Evolutionary conservation across 2,888 invertebrate species (phyloP), one percentile per base, ranked within the genome.

Genomic region (Sinohyriopsis cumingii): DNA sequence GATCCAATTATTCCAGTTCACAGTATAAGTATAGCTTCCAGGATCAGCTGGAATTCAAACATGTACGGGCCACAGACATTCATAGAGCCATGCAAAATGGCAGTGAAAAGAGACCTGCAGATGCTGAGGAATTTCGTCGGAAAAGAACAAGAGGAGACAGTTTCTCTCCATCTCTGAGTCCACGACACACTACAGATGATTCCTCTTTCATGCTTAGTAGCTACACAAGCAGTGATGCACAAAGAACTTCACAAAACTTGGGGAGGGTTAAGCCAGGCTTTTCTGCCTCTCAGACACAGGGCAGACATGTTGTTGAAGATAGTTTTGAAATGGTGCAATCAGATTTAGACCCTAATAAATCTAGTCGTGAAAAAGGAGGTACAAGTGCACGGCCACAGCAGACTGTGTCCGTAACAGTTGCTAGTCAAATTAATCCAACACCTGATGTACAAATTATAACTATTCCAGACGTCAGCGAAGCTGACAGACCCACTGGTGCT

Each of bases 21-120:
- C 65, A 67, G 24, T 68, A 70, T 54, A 76, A 74, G 59, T 78
- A 66, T 62, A 59, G 65, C 19, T 74, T 73, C 19, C 55, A 66
- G 15, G 78, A 78, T 57, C 61, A 67, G 65, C 59, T 73, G 20
- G 78, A 76, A 63, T 76, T 78, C 59, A 68, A 67, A 54, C 78
- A 78, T 67, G 72, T 78, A 3, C 57, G 72, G 53, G 59, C 76
- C 22, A 74, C 78, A 28, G 73, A 66, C 20, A 63, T 78, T 53
- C 72, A 75, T 22, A 71, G 72, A 25, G 72, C 75, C 18, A 63
- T 74, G n/a, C 68, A 71, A 53, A 73, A 75, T 66, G 57, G 62
- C 71, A 53, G 59, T 72, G 70, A 70, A 67, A 72, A 67, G 71
- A 55, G 72, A 64, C 25, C 67, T 65, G 55, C 67, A 67, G 67